phyloP scores from a whole-genome alignment of 2,113 vertebrate genomes.

The Lophochroa leadbeateri region DNA sequence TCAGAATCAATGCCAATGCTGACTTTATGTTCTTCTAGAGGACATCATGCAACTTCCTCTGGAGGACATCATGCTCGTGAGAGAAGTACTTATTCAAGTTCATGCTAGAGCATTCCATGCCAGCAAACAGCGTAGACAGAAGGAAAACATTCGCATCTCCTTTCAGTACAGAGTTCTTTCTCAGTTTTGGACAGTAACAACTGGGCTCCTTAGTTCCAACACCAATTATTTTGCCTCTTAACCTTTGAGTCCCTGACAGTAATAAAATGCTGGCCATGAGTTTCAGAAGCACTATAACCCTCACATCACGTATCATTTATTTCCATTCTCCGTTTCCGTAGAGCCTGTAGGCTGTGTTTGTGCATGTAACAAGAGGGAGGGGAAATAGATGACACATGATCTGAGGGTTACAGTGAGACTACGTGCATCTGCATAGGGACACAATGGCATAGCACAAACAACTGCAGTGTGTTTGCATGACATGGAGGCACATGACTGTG shows the following conservation, averaged over 20 bases:
- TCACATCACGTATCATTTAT: not conserved
- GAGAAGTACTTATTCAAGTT: not conserved
- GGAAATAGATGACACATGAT: conserved; percentile 6
- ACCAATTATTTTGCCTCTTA: not conserved
- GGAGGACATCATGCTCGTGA: not conserved
- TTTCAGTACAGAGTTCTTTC: not conserved
- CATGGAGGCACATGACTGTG: not conserved
- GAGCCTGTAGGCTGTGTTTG: not conserved
- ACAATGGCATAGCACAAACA: not conserved
- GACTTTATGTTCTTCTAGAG: not conserved
- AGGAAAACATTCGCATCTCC: not conserved
- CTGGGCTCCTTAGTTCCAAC: not conserved
- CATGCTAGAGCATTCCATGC: not conserved
- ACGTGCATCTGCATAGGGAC: not conserved
- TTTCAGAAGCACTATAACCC: not conserved
- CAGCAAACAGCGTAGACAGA: not conserved
- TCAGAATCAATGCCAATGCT: not conserved
- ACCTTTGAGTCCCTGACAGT: not conserved
- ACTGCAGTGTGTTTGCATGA: not conserved
- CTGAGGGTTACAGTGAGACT: not conserved
- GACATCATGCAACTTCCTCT: not conserved
- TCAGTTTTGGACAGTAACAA: not conserved
- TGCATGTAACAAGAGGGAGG: conserved; percentile 40
- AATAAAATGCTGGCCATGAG: not conserved
- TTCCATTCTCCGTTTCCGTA: not conserved